A percentile compares a stretch with the other conserved stretches of the same genome.
Evolutionary conservation across 2,888 invertebrate genomes (phyloP).

Genomic region (Caenorhabditis wallacei): DNA sequence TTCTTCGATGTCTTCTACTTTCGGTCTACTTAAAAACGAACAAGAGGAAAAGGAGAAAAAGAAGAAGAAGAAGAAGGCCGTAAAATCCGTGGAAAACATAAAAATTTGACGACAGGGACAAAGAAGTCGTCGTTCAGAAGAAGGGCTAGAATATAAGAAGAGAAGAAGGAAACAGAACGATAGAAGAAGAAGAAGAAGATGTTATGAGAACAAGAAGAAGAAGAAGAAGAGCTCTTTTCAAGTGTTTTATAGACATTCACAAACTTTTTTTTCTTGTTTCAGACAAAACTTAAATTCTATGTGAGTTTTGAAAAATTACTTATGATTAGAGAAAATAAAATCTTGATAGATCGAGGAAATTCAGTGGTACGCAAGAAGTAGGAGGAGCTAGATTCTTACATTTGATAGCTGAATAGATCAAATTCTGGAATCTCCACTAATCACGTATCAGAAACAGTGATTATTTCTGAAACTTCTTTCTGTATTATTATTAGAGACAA

Average conservation of each 20-base stretch:
- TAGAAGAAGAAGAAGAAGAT: constrained; percentile 1
- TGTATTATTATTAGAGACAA: too few relatives aligned
- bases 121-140: constrained; percentile 46
- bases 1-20: constrained; percentile 2
- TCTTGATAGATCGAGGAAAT: too few relatives aligned
- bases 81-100: constrained; percentile 57
- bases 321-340: too few relatives aligned
- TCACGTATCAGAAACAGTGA: too few relatives aligned
- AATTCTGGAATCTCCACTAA: too few relatives aligned
- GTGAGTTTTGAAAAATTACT: too few relatives aligned
- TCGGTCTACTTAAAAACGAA: constrained; percentile 34
- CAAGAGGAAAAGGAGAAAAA: not conserved
- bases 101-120: constrained; percentile 45
- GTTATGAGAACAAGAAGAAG: too few relatives aligned
- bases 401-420: too few relatives aligned
- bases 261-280: constrained; percentile 4
- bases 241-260: constrained; percentile 8
- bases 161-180: constrained; percentile 17
- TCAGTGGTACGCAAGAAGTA: too few relatives aligned
- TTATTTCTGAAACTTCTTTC: too few relatives aligned
- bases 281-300: not conserved
- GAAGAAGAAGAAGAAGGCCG: constrained; percentile 15
- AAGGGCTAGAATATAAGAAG: constrained; percentile 2
- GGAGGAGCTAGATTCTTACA: too few relatives aligned
- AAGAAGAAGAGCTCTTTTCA: constrained; percentile 7